Evolutionary conservation across 2,113 vertebrate species (phyloP), one percentile per base, ranked within the genome.

Genomic region (Hippoglossus stenolepis): DNA sequence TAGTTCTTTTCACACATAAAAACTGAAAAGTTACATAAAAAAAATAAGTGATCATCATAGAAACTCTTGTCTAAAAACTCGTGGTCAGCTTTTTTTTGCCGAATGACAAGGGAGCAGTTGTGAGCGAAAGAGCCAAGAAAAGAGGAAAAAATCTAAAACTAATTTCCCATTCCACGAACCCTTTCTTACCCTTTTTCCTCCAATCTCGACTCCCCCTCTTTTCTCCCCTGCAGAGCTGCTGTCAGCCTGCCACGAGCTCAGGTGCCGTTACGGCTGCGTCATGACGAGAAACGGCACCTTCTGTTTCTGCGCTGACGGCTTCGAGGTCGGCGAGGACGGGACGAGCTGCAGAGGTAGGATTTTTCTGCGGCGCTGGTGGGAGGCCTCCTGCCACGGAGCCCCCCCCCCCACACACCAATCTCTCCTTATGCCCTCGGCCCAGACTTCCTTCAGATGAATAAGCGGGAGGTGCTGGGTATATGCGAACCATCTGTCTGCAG

Each of bases 241-340:
- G 84, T 94, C 96, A 85, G 96, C 74, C 81, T 99, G 98, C 92
- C 96, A 98, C 4, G 94, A 96, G 90, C 90, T 96, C 83, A 94
- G 92, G 7, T 99, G 98, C 88, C 96, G 96, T 17, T 95, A 97
- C 68, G 97, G 92, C 84, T 99, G 98, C 90, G 95, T 96, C 85
- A 91, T 98, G 83, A 91, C 94, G 72, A 96, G 96, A 91, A 98
- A 97, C 3, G 93, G 93, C 85, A 96, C 95, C 35, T 92, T 93
- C 90, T 99, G 98, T 78, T 99, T 96, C 91, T 99, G 98, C 21
- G 83, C 94, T 2, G 95, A 97, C 43, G 97, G 98, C 14, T 98
- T 96, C 17, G 94, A 97, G 93, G 90, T 97, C 0, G 91, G 93
- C 64, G 88, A 95, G 5, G 96, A 98, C 11, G 94, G 96, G 17